Base-by-base conservation (phyloP, 2,888 invertebrate species). In the Hyppa rectilinea region DNA sequence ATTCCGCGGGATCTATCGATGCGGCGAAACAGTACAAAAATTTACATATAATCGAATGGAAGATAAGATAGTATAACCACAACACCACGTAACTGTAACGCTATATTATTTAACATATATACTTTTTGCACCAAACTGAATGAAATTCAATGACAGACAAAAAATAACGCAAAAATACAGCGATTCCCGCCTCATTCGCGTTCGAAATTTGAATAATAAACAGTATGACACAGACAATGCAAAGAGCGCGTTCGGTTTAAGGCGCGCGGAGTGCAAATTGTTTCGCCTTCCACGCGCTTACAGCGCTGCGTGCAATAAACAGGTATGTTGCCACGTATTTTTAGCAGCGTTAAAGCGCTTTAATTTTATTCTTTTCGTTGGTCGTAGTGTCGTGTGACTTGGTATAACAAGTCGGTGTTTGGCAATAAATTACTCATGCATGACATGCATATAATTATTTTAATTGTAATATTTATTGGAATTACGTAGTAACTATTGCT, bases 351-450 rank as follows among this genome's bases (percentile, higher is more conserved):
- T 67, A 17, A 60, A 79, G 76, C 84, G 81, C 69, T 83, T 58
- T 36, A 71, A 9, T 14, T 12, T 26, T 0, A 5, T 40, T 47
- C 14, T 6, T 10, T 50, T 43, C 45, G 50, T 40, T 61, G 78
- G 50, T 40, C 59, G 78, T 87, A 67, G 89, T 86, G 89, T 80
- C 88, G 88, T 88, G 88, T 86, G 88, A 80, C 76, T 71, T 45
- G 45, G 0, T 38, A 20, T 29, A n/a, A 52, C 59, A 45, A 40
- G 36, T 17, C 38, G 31, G 31, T 63, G 59, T 64, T 58, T 49
- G 49, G 26, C n/a, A 38, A 56, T 64, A 47, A 66, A 62, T 76
- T 78, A 75, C 62, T 78, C 76, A 75, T 53, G 72, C 72, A 71
- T 59, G 71, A 26, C 65, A 63, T 61, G 34, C 17, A 69, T 72